A percentile compares a stretch with the other conserved stretches of the same genome.
Conservation (phyloP, 2,113 vertebrate genomes). For the Condylura cristata region DNA sequence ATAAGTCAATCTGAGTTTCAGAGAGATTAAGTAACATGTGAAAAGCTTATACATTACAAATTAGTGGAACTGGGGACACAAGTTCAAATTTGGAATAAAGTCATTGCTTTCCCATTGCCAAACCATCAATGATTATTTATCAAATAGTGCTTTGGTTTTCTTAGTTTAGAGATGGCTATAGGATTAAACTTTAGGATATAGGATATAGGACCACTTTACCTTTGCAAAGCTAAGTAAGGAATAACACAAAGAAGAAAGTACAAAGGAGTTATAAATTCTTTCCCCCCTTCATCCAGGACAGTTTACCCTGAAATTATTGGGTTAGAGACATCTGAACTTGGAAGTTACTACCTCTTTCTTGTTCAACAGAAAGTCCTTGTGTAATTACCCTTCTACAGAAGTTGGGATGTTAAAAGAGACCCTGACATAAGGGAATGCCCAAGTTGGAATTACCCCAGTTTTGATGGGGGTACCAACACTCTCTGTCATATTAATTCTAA, state of each 20-base stretch:
- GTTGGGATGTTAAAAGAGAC: neutral
- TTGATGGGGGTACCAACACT: neutral
- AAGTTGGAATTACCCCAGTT: neutral
- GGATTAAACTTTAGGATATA: neutral
- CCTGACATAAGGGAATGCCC: neutral
- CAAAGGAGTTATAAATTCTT: neutral
- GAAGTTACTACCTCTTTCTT: neutral
- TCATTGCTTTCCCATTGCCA: neutral
- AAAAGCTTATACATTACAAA: neutral
- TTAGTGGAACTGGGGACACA: neutral
- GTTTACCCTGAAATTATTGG: neutral
- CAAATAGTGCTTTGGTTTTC: neutral
- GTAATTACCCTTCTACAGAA: neutral
- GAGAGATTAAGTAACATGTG: neutral
- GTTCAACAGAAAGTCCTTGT: neutral
- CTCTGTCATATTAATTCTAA: neutral
- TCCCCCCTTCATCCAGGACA: neutral
- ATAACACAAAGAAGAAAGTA: conserved; percentile 1
- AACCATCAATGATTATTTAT: neutral
- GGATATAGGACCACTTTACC: neutral
- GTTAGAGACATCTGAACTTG: neutral
- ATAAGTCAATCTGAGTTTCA: neutral
- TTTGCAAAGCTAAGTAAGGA: neutral
- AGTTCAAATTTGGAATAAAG: neutral
- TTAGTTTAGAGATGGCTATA: neutral